These are phyloP conservation scores for Gortyna flavago DNA, from an alignment of 2,888 invertebrate species.

Conservation along the genomic window DNA sequence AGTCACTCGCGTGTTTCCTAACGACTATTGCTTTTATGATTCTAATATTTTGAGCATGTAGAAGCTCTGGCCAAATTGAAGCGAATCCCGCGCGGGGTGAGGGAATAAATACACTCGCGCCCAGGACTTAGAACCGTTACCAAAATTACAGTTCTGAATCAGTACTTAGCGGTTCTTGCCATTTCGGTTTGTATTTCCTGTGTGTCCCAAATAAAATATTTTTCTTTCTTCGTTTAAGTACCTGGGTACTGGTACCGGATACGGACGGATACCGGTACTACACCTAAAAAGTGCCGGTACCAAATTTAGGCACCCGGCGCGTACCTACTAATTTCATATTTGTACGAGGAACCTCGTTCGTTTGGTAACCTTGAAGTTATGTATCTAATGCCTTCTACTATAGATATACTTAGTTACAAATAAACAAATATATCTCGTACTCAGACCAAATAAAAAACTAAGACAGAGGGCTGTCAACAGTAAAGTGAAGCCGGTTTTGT, in stretches of 20 bases:
- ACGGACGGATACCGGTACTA: background rate
- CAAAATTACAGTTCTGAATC: background rate
- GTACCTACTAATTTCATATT: background rate
- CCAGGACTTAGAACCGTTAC: background rate
- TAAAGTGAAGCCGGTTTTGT: no score
- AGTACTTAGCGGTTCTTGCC: background rate
- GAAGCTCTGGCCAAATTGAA: background rate
- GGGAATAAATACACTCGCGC: no score
- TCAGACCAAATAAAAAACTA: no score
- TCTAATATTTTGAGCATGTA: conserved; percentile 25
- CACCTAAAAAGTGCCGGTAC: background rate
- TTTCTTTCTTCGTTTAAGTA: no score
- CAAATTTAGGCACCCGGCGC: background rate
- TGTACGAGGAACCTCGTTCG: background rate
- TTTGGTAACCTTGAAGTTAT: background rate
- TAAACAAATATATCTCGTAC: no score
- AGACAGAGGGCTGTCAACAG: no score
- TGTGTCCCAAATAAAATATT: no score
- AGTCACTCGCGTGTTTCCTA: conserved; percentile 66
- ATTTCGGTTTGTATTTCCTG: background rate
- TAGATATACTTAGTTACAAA: no score
- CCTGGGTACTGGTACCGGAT: no score
- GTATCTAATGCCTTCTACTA: background rate
- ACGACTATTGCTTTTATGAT: conserved; percentile 64
- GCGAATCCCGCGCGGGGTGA: background rate